Evolutionary conservation across 2,113 vertebrate species (phyloP), one percentile per base, ranked within the genome.

Genomic region (Mesitornis unicolor): DNA sequence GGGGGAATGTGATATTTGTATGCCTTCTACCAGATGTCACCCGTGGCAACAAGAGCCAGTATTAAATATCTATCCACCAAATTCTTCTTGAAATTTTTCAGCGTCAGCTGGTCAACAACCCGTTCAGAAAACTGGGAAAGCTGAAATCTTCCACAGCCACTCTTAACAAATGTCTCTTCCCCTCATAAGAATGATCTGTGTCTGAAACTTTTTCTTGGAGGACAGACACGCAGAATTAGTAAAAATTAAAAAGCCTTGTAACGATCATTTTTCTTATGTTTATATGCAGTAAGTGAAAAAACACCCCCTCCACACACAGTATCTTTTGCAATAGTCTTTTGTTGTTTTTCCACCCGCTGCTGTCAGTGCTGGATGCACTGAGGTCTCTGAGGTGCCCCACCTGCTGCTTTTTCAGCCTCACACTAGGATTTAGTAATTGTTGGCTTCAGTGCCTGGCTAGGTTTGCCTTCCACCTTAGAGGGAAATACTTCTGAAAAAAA

Each of bases 51-150:
- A 89, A 87, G 81, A 84, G 81, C 18, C 2, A 10, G 87, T 92
- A 94, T 96, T 92, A 87, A 94, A 94, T 97, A 87, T 94, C 96
- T 86, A 53, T 60, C 81, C 69, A 84, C 64, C 73, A 91, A 91
- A 97, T 96, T 87, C 92, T 86, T 95, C 65, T 43, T n/a, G 48
- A 79, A 71, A 73, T 91, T 79, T 89, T 60, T 95, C 80, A 89
- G 89, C 8, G 51, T 76, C 95, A 97, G 95, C 93, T 97, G 95
- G 80, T 67, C 68, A 95, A 74, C 60, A 81, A 38, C 26, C 36
- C 77, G 53, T 91, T 92, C 84, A 95, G 80, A 96, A 95, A 95
- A 82, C 8, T 40, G 38, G 43, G 79, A 91, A 84, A 87, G 84
- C 61, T 75, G 61, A 33, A 73, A 31, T 75, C 69, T 82, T 43